These are phyloP conservation scores for Chrysolina oricalcia DNA, from an alignment of 2,888 invertebrate species.

Conservation along the genomic window DNA sequence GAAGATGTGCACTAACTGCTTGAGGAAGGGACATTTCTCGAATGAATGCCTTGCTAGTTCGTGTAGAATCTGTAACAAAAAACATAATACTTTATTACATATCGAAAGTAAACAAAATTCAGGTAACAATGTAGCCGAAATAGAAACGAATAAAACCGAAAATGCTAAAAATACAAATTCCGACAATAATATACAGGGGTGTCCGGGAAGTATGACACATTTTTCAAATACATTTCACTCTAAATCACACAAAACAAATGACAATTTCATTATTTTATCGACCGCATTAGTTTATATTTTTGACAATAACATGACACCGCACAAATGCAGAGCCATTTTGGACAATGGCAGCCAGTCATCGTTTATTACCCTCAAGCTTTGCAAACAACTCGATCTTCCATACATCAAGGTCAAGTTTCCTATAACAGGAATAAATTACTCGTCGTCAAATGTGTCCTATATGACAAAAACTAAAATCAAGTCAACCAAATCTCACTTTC, in stretches of 20 bases:
- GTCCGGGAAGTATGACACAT: neutral
- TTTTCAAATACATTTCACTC: neutral
- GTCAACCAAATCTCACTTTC: too few species aligned
- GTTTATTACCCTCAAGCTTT: conserved; percentile 5
- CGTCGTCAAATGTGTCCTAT: conserved; percentile 19
- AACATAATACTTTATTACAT: too few species aligned
- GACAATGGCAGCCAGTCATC: conserved; percentile 28
- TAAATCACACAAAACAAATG: neutral
- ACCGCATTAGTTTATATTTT: conserved; percentile 29
- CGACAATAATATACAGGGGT: too few species aligned
- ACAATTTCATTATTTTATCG: too few species aligned
- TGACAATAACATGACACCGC: neutral
- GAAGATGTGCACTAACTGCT: conserved; percentile 25
- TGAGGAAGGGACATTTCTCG: conserved; percentile 20
- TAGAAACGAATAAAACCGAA: too few species aligned
- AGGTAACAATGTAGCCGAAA: too few species aligned
- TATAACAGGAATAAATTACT: conserved; percentile 14
- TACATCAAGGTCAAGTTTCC: conserved; percentile 5
- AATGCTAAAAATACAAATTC: too few species aligned
- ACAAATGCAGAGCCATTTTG: conserved; percentile 23
- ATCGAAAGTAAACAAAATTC: too few species aligned
- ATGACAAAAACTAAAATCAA: too few species aligned
- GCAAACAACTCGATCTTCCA: conserved; percentile 10
- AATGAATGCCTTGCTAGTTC: too few species aligned
- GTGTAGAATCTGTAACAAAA: too few species aligned